Base-by-base conservation (phyloP, 2,888 invertebrate genomes). In the Ptilodon capucinus region DNA sequence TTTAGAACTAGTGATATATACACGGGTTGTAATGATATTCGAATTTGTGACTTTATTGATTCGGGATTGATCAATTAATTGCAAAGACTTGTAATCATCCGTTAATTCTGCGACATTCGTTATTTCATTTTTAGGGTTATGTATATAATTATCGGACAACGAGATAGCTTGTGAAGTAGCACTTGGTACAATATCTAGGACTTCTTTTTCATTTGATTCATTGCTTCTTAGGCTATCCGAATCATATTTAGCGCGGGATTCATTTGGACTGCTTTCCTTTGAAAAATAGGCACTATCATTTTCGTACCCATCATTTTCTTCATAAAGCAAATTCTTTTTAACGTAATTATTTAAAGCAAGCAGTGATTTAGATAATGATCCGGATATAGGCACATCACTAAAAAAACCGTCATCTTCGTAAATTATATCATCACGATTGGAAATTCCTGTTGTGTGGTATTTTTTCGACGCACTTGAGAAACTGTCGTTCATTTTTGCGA, bases 281-380 rank as follows among this genome's bases (percentile, higher is more conserved):
- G 90, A 86, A 67, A 85, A 89, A 62, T 87, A 90, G 17, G 82
- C 85, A 44, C 74, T 73, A 50, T 91, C 90, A 40, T 72, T 68
- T 47, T 77, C 76, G 25, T 64, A 51, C 46, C 69, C 70, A 42
- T 64, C 81, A 54, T 74, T 78, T 47, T 87, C 82, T 43, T 86
- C 88, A 42, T 82, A 83, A 8, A 86, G 71, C 52, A 91, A 76
- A 79, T 90, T 90, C 48, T 84, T 85, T 63, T 86, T 90, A 2
- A 91, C 79, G 54, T 83, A 91, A 54, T 81, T 84, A 57, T 91
- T 91, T 32, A 90, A 61, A n/a, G 91, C 91, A 40, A 84, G 64
- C 43, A 82, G 66, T 5, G 91, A 90, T 70, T 79, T 86, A 6
- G 90, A 84, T 65, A 88, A 67, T 1, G 86, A 82, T 25, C 84